These are phyloP conservation scores for Rousettus madagascariensis DNA, from an alignment of 2,797 vertebrate genomes.

Conservation along the genomic window DNA sequence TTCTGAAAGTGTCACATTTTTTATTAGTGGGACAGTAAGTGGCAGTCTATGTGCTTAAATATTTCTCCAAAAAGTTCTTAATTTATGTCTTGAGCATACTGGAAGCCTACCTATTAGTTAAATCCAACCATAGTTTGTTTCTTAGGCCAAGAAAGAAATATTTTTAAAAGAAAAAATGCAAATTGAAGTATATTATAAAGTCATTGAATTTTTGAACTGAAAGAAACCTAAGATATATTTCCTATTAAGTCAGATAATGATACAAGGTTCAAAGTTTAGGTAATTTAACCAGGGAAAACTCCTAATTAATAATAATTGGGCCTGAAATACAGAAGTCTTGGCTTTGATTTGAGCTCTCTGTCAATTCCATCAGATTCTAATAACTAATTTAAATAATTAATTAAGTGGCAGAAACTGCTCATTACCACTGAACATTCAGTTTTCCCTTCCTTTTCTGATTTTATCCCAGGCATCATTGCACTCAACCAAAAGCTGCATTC, in stretches of 20 bases:
- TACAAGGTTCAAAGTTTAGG: neutral
- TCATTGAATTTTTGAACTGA: neutral
- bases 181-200: neutral
- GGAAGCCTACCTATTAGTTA: neutral
- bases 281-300: neutral
- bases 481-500: neutral
- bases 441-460: neutral
- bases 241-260: neutral
- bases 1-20: conserved; percentile 10
- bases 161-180: neutral
- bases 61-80: neutral
- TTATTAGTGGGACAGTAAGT: neutral
- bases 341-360: neutral
- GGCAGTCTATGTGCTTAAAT: neutral
- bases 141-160: neutral
- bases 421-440: neutral
- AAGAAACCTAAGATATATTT: neutral
- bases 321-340: neutral
- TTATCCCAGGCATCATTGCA: neutral
- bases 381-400: conserved; percentile 36
- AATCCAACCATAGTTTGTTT: neutral
- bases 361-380: neutral
- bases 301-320: neutral
- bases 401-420: neutral
- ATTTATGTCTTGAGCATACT: neutral